Evolutionary conservation across 2,797 vertebrate genomes (phyloP), one percentile per base, ranked within the genome.

Genomic region (Coreius guichenoti): DNA sequence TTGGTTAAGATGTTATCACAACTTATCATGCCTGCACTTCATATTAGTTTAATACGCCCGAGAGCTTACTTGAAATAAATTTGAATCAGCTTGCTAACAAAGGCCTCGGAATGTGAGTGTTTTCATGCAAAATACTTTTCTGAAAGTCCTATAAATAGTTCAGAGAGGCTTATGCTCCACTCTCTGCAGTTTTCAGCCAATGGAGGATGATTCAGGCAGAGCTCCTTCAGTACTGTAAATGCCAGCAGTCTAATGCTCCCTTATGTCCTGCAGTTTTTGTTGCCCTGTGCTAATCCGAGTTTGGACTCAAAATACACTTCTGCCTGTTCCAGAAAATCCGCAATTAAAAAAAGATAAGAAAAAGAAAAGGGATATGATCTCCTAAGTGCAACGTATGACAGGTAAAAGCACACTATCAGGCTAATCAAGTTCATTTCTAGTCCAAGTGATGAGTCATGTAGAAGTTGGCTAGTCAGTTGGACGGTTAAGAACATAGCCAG

Each of bases 301-400:
- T 93, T 93, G 92, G 93, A 90, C 91, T 92, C 91, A 4, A 94
- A 94, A 93, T 90, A 93, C 90, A 92, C 91, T 87, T 56, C 87
- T 83, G 83, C 82, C 87, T 92, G 90, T 88, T 90, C 90, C 86
- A 90, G 90, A 86, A 84, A 49, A 61, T 29, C 8, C 16, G 39
- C 29, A 70, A 79, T 12, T 54, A 47, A 78, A 69, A 69, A 69
- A 81, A 54, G 43, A 67, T 39, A 36, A 33, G 13, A 39, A 69
- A 36, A 49, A 47, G 6, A 12, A 69, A 54, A 67, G 13, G 58
- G 67, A 33, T 8, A 69, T 78, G 82, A 69, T 65, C 47, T 54
- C 17, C 1, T 21, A 68, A 84, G 61, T n/a, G 13, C 19, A 39
- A 68, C n/a, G 16, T n/a, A 29, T 29, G 33, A 69, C 33, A 56